Conservation (phyloP, 2,888 invertebrate species). For the Heliconius ethilla region DNA sequence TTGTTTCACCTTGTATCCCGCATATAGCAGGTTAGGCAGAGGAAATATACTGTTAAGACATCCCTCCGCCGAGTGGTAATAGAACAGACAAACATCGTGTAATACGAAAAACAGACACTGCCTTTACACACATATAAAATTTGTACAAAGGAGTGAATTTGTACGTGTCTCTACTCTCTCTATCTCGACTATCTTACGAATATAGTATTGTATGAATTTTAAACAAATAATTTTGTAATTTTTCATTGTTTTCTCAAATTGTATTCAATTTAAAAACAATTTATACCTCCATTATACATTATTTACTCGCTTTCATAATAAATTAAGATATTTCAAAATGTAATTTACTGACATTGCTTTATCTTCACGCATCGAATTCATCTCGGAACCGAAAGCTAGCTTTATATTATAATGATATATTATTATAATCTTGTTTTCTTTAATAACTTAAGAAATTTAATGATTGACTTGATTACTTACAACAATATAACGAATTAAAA, state of each 20-base stretch:
- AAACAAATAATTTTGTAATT: too few species aligned
- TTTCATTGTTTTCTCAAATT: not conserved
- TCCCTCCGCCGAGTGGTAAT: too few species aligned
- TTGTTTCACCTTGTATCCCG: too few species aligned
- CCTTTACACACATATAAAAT: too few species aligned
- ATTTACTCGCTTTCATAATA: not conserved
- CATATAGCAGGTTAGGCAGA: too few species aligned
- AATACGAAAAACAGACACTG: too few species aligned
- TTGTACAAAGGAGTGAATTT: too few species aligned
- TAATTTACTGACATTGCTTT: not conserved
- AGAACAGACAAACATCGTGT: too few species aligned
- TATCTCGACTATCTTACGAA: too few species aligned
- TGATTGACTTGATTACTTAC: not conserved
- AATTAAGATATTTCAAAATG: not conserved
- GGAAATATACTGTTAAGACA: too few species aligned
- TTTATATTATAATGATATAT: not conserved
- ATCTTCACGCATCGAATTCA: conserved; percentile 4
- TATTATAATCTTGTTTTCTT: not conserved
- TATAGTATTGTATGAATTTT: too few species aligned
- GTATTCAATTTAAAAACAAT: not conserved
- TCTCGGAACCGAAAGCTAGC: conserved; percentile 13
- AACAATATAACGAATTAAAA: not conserved
- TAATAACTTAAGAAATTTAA: conserved; percentile 3
- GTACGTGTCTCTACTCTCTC: too few species aligned
- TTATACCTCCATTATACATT: not conserved